Conservation (phyloP, 2,888 invertebrate genomes). For the Dichetophora obliterata region DNA sequence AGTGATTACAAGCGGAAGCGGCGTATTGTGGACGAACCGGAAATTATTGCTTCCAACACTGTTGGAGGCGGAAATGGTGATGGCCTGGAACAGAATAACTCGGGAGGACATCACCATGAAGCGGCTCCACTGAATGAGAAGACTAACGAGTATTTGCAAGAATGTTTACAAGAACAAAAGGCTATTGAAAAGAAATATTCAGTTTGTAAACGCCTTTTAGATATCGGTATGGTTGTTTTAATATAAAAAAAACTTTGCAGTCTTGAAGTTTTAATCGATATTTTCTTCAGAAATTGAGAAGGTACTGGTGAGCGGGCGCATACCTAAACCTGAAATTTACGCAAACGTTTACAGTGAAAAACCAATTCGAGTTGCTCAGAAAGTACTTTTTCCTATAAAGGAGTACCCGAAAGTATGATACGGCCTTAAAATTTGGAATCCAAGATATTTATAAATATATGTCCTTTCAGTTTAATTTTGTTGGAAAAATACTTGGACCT, state of each 20-base stretch:
- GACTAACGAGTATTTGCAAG: slow-evolving; percentile 82
- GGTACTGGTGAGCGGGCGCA: slow-evolving; percentile 85
- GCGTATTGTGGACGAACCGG: slow-evolving; percentile 62
- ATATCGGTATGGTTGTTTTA: slow-evolving; percentile 74
- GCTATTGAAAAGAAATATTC: slow-evolving; percentile 78
- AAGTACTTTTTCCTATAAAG: slow-evolving; percentile 66
- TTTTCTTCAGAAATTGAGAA: slow-evolving; percentile 72
- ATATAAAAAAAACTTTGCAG: background rate
- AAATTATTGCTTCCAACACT: slow-evolving; percentile 51
- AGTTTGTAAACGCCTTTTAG: slow-evolving; percentile 78
- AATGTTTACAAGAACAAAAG: slow-evolving; percentile 80
- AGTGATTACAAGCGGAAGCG: slow-evolving; percentile 66
- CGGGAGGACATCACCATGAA: slow-evolving; percentile 52
- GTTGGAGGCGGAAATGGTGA: slow-evolving; percentile 52
- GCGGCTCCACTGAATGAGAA: slow-evolving; percentile 74
- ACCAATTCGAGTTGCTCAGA: slow-evolving; percentile 67
- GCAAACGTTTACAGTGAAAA: slow-evolving; percentile 68
- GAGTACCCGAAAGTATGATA: slow-evolving; percentile 62
- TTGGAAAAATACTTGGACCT: slow-evolving; percentile 93
- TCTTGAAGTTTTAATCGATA: background rate
- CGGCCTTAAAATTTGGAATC: no score
- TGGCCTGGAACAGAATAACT: slow-evolving; percentile 15
- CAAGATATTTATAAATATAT: background rate
- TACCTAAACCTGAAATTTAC: slow-evolving; percentile 67
- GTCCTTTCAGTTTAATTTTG: slow-evolving; percentile 81